A percentile compares a stretch with the other conserved stretches of the same genome.
These are phyloP conservation scores for Petrolisthes cinctipes DNA, from an alignment of 2,888 invertebrate genomes.

Conservation along the genomic window DNA sequence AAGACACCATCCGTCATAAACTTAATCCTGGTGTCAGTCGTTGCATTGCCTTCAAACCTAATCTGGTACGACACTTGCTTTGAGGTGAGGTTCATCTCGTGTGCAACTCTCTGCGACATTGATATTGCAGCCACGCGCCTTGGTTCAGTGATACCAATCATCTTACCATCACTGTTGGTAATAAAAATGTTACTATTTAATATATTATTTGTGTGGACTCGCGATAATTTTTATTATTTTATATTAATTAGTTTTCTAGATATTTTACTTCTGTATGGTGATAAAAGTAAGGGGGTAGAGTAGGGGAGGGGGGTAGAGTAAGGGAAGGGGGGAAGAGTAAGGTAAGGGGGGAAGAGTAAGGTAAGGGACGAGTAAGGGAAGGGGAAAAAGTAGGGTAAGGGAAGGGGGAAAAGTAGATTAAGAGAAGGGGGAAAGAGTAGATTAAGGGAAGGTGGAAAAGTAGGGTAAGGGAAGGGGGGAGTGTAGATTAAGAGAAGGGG, in stretches of 20 bases:
- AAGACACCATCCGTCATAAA: slow-evolving; percentile 99
- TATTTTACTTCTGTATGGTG: too few relatives aligned
- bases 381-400: not conserved
- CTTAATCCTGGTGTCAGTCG: slow-evolving; percentile 89
- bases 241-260: too few relatives aligned
- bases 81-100: slow-evolving; percentile 85
- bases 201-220: too few relatives aligned
- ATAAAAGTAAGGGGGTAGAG: too few relatives aligned
- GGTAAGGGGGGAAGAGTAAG: not conserved
- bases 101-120: slow-evolving; percentile 91
- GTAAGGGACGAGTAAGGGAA: not conserved
- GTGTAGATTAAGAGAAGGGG: too few relatives aligned
- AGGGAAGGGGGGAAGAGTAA: not conserved
- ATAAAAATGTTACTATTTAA: not conserved
- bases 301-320: not conserved
- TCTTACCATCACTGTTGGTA: slow-evolving; percentile 72
- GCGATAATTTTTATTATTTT: too few relatives aligned
- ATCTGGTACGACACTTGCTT: slow-evolving; percentile 90
- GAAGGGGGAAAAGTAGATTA: too few relatives aligned
- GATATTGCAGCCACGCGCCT: slow-evolving; percentile 97
- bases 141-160: slow-evolving; percentile 96
- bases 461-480: too few relatives aligned
- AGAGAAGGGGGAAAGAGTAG: too few relatives aligned
- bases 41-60: slow-evolving; percentile 93
- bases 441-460: too few relatives aligned